A percentile compares a stretch with the other conserved stretches of the same genome.
Conservation (phyloP, 2,113 vertebrate genomes). For the Melanotaenia duboulayi region DNA sequence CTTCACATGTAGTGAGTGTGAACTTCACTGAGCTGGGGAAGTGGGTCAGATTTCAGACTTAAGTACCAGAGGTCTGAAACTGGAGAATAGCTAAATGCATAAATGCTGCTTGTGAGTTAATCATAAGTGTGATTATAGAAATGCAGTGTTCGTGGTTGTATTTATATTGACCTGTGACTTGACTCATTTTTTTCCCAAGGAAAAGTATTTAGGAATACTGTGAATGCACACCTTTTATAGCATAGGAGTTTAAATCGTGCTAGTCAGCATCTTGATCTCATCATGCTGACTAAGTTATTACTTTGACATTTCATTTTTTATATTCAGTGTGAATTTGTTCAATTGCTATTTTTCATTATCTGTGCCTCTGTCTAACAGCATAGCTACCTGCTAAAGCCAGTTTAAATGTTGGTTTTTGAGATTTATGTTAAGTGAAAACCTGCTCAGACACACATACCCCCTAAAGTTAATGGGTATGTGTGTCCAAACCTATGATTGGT, state of each 20-base stretch:
- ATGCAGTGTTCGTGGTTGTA: background rate
- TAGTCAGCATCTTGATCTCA: background rate
- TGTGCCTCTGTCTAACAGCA: background rate
- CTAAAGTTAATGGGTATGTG: no score
- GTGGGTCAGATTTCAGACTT: slow-evolving; percentile 71
- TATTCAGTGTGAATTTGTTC: slow-evolving; percentile 1
- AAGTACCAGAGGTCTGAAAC: slow-evolving; percentile 55
- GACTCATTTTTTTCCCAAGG: background rate
- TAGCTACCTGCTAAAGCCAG: background rate
- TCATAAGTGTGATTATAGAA: background rate
- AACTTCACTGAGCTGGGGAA: slow-evolving; percentile 36
- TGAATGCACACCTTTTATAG: background rate
- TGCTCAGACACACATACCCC: no score
- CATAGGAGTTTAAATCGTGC: no score
- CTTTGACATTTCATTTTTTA: slow-evolving; percentile 1
- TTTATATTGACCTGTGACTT: background rate
- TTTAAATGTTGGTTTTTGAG: no score
- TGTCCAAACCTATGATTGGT: no score
- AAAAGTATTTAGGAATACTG: background rate
- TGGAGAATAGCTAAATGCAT: slow-evolving; percentile 43
- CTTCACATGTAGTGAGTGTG: slow-evolving; percentile 38
- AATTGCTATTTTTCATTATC: background rate
- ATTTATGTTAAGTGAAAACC: no score
- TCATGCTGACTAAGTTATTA: background rate
- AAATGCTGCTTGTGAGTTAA: slow-evolving; percentile 60